Evolutionary conservation across 2,888 invertebrate genomes (phyloP).

Genomic region (Gisinianus flammeolus): DNA sequence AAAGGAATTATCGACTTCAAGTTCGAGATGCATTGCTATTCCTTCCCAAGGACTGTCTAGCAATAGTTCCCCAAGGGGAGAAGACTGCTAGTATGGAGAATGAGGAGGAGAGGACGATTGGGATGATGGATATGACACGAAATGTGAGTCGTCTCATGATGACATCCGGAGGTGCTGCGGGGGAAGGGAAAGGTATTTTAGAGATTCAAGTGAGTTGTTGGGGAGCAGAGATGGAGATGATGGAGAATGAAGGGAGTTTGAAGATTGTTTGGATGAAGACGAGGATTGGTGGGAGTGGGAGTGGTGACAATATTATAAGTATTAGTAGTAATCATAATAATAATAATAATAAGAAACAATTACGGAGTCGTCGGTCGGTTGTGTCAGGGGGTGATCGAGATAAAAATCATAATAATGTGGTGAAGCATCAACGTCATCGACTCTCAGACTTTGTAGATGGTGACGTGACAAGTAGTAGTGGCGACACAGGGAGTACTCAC

Average conservation of each 20-base stretch:
- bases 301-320: no score
- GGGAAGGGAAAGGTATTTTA: neutral
- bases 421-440: neutral
- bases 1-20: neutral
- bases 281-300: neutral
- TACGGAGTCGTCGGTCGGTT: neutral
- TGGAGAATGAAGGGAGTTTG: neutral
- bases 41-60: neutral
- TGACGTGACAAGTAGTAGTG: neutral
- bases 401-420: neutral
- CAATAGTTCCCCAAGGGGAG: neutral
- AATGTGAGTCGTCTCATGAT: neutral
- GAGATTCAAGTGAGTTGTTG: neutral
- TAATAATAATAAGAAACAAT: neutral
- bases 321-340: no score
- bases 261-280: constrained; percentile 10
- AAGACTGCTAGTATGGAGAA: neutral
- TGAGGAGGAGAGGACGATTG: neutral
- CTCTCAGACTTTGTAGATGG: constrained; percentile 30
- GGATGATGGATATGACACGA: neutral
- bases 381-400: neutral
- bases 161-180: neutral
- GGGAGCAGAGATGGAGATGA: neutral
- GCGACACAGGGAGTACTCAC: neutral
- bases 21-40: neutral